Evolutionary conservation across 2,888 invertebrate species (phyloP), one percentile per base, ranked within the genome.

Genomic region (Torymus tubicola): DNA sequence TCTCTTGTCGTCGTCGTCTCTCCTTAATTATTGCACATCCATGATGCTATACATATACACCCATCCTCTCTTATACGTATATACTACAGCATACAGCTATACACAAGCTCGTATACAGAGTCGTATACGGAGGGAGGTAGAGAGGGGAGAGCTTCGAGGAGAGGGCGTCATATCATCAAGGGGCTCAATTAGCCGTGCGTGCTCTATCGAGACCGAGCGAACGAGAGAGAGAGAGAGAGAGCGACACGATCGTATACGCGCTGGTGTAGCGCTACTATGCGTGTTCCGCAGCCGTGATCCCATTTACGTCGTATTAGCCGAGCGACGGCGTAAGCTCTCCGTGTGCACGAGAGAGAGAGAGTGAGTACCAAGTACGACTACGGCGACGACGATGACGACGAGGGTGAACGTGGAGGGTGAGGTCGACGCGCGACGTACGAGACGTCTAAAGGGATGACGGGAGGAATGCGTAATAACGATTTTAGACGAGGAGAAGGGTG

Each of bases 281-380:
- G 87, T 86, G 87, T 86, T 87, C 85, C 86, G 86, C 87, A 87
- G 87, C 88, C 88, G 88, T 88, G 86, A 88, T 88, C 87, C 87
- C 87, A 89, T 88, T 88, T 88, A 87, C 85, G 87, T 86, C 86
- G 87, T 85, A 88, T 88, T 88, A 88, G 88, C 70, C 63, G 71
- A 42, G 42, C 14, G 24, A 16, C 50, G 61, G 64, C 61, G 63
- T 75, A 77, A 57, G 68, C 65, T 31, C 55, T n/a, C 63, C 24
- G 1, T 53, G 11, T 24, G 31, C 58, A 18, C 50, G 10, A 4
- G n/a, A n/a, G n/a, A n/a, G n/a, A n/a, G n/a, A n/a, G n/a, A n/a
- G n/a, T n/a, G n/a, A 18, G 67, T 18, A 11, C 52, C 18, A 4
- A 14, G 16, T 52, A 50, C 13, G 21, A 21, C 21, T 1, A 42